These are phyloP conservation scores for Nematopogon swammerdamellus DNA, from an alignment of 2,888 invertebrate genomes.

Conservation along the genomic window DNA sequence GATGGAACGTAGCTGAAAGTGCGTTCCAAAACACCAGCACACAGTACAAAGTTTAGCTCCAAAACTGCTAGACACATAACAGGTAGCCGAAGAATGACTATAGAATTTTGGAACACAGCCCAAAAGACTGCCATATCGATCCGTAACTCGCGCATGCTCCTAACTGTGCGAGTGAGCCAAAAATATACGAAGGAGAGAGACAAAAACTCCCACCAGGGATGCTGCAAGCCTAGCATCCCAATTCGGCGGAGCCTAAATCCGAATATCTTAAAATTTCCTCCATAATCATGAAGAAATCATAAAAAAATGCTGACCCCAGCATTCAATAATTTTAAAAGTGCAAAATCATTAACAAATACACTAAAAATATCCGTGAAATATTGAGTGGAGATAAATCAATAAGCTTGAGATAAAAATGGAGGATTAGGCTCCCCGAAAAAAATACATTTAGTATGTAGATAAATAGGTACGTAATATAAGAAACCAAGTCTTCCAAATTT, in stretches of 20 bases:
- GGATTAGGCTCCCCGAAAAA: background rate
- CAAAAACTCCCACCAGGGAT: background rate
- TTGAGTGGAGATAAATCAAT: background rate
- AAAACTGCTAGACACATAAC: too few relatives aligned
- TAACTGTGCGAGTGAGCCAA: background rate
- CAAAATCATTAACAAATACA: too few relatives aligned
- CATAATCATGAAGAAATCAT: background rate
- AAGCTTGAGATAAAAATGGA: background rate
- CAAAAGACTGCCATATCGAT: conserved; percentile 16
- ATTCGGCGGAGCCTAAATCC: background rate
- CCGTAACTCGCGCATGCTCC: background rate
- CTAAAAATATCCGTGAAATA: background rate
- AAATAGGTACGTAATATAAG: conserved; percentile 14
- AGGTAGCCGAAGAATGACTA: too few relatives aligned
- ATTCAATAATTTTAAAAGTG: too few relatives aligned
- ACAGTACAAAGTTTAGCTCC: too few relatives aligned
- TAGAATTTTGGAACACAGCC: conserved; percentile 20
- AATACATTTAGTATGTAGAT: background rate
- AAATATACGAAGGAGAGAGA: background rate
- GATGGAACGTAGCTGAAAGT: too few relatives aligned
- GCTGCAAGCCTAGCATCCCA: background rate
- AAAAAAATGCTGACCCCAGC: background rate
- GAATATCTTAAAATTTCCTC: background rate
- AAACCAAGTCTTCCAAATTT: conserved; percentile 47
- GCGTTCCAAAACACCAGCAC: too few relatives aligned